Base-by-base conservation (phyloP, 2,888 invertebrate species). In the Deilephila elpenor region DNA sequence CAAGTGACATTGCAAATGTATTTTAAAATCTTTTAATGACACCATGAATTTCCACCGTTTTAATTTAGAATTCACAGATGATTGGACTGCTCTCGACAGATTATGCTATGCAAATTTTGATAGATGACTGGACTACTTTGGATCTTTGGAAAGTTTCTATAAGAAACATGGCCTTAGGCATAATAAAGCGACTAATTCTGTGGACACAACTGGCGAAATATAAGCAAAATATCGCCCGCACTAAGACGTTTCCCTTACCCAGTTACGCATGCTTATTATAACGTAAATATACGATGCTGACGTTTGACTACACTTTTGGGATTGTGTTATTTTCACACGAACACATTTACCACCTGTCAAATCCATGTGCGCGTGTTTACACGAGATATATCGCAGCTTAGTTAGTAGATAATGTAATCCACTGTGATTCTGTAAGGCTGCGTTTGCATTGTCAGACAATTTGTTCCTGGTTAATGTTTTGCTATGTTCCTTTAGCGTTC, bases 351-450 rank as follows among this genome's bases (percentile, higher is more conserved):
- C 64, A 72, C 53, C 72, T 73, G 64, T 73, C 64, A 73, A 67
- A 67, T 73, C 64, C 72, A 67, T 59, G 29, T 73, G 72, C 37
- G 64, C 37, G 32, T 67, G 59, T 67, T 73, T 67, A 73, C 64
- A 67, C 56, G 59, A 56, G 56, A 73, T 73, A 59, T 59, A 25
- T 59, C 64, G 59, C 59, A 34, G 59, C 64, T 78, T 70, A 74
- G 70, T 71, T 56, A 70, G 67, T 75, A 59, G 74, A 70, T 60
- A 73, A 59, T 29, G 25, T 61, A 61, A 61, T 56, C 56, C 56
- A 56, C 72, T 80, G 75, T 82, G 82, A 51, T 67, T 67, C 44
- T 44, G 25, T 51, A 25, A 67, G 56, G 56, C 56, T 56, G 56
- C n/a, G 56, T 56, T 56, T 56, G 56, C n/a, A 56, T 19, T 56